Percentiles rank a stretch among this genome's conserved stretches.
These are phyloP conservation scores for Prionailurus viverrinus DNA, from an alignment of 2,113 vertebrate genomes.

Conservation along the genomic window DNA sequence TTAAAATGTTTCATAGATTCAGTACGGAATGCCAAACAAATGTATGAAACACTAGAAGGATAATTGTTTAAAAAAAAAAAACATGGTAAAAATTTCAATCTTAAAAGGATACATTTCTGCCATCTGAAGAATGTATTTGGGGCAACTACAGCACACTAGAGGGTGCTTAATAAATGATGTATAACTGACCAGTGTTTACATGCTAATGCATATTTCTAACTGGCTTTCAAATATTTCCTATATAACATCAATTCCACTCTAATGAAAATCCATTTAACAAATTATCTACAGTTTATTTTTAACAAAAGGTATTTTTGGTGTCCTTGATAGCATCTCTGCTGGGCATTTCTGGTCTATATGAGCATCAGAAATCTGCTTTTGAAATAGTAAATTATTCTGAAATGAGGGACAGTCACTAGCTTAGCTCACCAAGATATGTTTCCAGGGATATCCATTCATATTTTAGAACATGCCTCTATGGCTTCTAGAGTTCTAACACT, in stretches of 20 bases:
- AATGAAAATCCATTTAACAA: conserved; percentile 43
- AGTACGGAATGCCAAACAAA: not conserved
- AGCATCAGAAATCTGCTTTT: not conserved
- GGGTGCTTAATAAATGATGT: not conserved
- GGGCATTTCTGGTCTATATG: not conserved
- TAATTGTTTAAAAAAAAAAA: not conserved
- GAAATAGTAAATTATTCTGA: not conserved
- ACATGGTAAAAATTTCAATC: not conserved
- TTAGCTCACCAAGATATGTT: not conserved
- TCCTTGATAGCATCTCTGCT: not conserved
- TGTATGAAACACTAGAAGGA: not conserved
- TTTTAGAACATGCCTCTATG: not conserved
- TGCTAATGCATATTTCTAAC: not conserved
- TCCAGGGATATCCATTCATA: not conserved
- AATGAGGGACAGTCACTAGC: not conserved
- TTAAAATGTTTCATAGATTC: conserved; percentile 22
- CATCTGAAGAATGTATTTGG: not conserved
- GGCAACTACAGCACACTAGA: not conserved
- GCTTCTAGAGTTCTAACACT: not conserved
- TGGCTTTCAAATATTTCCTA: not conserved
- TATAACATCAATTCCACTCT: not conserved
- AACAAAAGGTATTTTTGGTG: not conserved
- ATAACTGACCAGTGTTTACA: not conserved
- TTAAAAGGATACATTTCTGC: conserved; percentile 8
- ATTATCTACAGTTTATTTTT: conserved; percentile 13